These are phyloP conservation scores for Dynastes tityus DNA, from an alignment of 2,888 invertebrate species.

Conservation along the genomic window DNA sequence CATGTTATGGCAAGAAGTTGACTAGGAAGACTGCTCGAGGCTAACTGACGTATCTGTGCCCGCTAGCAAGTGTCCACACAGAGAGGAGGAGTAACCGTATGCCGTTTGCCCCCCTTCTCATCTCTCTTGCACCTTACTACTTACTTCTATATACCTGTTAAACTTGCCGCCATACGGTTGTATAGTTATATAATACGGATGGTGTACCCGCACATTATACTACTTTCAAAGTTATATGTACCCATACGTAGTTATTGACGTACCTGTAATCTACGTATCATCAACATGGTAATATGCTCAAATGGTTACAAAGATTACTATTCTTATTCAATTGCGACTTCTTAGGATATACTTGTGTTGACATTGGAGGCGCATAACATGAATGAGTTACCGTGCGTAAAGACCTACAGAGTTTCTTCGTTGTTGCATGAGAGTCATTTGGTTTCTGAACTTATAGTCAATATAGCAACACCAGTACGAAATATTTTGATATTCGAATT, in stretches of 20 bases:
- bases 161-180: conserved; percentile 55
- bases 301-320: background rate
- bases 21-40: conserved; percentile 68
- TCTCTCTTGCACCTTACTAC: conserved; percentile 50
- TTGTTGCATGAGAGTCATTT: no score
- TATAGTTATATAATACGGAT: conserved; percentile 65
- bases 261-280: background rate
- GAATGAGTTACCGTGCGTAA: no score
- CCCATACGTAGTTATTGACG: conserved; percentile 25
- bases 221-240: conserved; percentile 2
- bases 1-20: conserved; percentile 62
- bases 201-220: conserved; percentile 37
- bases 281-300: background rate
- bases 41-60: conserved; percentile 68
- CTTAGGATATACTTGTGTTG: background rate
- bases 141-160: conserved; percentile 62
- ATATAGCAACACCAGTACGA: no score
- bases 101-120: conserved; percentile 57
- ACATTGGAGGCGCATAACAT: no score
- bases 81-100: conserved; percentile 60
- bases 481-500: no score
- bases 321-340: background rate
- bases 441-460: no score
- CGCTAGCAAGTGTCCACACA: conserved; percentile 67
- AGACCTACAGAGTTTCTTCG: background rate